These are phyloP conservation scores for Oscheius sp. DNA, from an alignment of 2,888 invertebrate genomes.

Conservation along the genomic window DNA sequence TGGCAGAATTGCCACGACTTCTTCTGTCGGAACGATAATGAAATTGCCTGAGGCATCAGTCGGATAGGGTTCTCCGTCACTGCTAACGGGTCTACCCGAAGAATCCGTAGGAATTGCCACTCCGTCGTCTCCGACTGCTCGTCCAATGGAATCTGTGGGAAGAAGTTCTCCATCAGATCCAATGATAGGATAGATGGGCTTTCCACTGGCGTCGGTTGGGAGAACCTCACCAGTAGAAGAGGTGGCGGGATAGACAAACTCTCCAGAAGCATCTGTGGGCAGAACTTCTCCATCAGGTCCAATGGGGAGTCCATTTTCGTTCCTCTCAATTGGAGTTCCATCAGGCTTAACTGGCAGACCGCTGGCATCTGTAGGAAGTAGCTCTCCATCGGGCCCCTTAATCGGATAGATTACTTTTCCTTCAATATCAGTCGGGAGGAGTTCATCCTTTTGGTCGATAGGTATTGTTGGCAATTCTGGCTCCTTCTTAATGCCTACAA, in stretches of 20 bases:
- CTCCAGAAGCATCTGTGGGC: conserved; percentile 32
- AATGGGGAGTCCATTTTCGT: conserved; percentile 40
- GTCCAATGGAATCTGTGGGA: conserved; percentile 28
- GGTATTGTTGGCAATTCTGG: too few species aligned
- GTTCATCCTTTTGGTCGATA: conserved; percentile 31
- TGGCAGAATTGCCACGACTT: conserved; percentile 27
- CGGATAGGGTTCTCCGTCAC: conserved; percentile 41
- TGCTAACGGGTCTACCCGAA: conserved; percentile 5
- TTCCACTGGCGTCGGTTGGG: conserved; percentile 41
- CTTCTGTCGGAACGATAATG: conserved; percentile 33
- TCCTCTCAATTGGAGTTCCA: conserved; percentile 43
- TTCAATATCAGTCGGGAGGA: conserved; percentile 27
- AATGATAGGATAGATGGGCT: conserved; percentile 32
- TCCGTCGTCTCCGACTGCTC: conserved; percentile 5
- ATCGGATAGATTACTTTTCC: conserved; percentile 55
- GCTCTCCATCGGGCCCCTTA: conserved; percentile 51
- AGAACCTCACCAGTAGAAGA: conserved; percentile 25
- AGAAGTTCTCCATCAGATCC: conserved; percentile 42
- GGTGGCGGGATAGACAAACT: conserved; percentile 34
- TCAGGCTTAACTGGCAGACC: conserved; percentile 32
- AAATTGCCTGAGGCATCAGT: conserved; percentile 28
- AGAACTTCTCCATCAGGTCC: conserved; percentile 51
- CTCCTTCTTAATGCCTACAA: not conserved
- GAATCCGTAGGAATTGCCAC: conserved; percentile 37
- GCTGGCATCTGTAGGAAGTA: conserved; percentile 34